Evolutionary conservation across 2,113 vertebrate genomes (phyloP).

Genomic region (Choloepus hoffmanni): DNA sequence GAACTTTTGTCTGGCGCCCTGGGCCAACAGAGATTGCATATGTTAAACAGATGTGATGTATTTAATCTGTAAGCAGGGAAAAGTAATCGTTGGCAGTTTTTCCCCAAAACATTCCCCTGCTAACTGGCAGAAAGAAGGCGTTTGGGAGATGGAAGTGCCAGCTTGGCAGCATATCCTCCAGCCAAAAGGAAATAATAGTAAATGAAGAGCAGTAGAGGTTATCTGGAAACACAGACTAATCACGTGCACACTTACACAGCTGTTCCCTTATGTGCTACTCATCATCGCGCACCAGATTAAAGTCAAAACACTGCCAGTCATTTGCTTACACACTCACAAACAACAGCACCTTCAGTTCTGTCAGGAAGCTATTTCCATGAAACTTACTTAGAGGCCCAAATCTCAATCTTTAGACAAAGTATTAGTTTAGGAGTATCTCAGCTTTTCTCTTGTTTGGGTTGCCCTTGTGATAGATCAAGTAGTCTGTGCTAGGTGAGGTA

Average conservation of each 20-base stretch:
- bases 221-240: conserved; percentile 54
- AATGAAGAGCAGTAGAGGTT: conserved; percentile 49
- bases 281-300: not conserved
- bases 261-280: conserved; percentile 28
- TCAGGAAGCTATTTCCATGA: not conserved
- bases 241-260: not conserved
- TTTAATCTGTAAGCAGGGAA: conserved; percentile 66
- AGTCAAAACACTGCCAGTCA: not conserved
- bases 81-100: conserved; percentile 59
- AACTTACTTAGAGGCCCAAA: not conserved
- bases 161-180: conserved; percentile 31
- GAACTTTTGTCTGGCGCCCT: conserved; percentile 57
- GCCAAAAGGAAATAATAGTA: conserved; percentile 63
- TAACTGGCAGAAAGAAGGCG: conserved; percentile 69
- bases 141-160: conserved; percentile 57
- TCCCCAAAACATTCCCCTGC: conserved; percentile 61
- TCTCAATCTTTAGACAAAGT: not conserved
- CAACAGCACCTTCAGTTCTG: not conserved
- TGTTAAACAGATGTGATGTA: conserved; percentile 72
- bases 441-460: not conserved
- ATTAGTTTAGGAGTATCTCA: conserved; percentile 3
- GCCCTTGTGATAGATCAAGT: not conserved
- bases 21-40: conserved; percentile 65
- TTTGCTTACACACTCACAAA: not conserved
- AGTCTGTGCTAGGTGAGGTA: not conserved